A percentile compares a stretch with the other conserved stretches of the same genome.
phyloP scores from a whole-genome alignment of 2,797 vertebrate species.

The Micropoecilia bifurca region DNA sequence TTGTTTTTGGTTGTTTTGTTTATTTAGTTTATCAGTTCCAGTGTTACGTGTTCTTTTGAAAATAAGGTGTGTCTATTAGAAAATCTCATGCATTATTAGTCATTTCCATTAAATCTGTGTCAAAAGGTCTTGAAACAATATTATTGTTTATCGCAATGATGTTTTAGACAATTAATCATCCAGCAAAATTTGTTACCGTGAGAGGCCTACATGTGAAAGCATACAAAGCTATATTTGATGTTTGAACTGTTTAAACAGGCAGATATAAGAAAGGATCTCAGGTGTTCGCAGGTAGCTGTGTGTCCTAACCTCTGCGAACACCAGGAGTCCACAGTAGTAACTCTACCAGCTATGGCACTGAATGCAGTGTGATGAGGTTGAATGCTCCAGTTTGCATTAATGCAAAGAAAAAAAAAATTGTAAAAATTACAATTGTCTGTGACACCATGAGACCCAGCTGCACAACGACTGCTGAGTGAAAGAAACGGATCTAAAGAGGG shows the following conservation, averaged over 20 bases:
- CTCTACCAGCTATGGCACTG: neutral
- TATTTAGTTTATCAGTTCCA: too few species aligned
- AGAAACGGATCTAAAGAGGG: neutral
- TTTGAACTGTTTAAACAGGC: neutral
- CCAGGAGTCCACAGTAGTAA: neutral
- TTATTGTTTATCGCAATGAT: too few species aligned
- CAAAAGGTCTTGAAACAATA: too few species aligned
- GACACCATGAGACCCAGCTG: conserved; percentile 36
- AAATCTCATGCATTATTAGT: too few species aligned
- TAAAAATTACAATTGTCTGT: conserved; percentile 16
- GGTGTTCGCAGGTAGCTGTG: too few species aligned
- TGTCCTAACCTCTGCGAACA: neutral
- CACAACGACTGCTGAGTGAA: conserved; percentile 28
- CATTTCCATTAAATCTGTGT: too few species aligned
- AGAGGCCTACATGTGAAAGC: neutral
- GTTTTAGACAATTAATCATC: too few species aligned
- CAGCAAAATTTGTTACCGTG: too few species aligned
- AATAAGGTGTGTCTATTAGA: too few species aligned
- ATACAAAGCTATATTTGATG: neutral
- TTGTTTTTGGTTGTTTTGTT: too few species aligned
- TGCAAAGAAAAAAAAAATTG: neutral
- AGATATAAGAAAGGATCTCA: neutral
- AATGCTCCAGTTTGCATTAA: neutral
- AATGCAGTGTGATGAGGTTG: neutral
- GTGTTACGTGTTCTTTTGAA: too few species aligned